Conservation (phyloP, 2,888 invertebrate genomes). For the Marronus borbonicus region DNA sequence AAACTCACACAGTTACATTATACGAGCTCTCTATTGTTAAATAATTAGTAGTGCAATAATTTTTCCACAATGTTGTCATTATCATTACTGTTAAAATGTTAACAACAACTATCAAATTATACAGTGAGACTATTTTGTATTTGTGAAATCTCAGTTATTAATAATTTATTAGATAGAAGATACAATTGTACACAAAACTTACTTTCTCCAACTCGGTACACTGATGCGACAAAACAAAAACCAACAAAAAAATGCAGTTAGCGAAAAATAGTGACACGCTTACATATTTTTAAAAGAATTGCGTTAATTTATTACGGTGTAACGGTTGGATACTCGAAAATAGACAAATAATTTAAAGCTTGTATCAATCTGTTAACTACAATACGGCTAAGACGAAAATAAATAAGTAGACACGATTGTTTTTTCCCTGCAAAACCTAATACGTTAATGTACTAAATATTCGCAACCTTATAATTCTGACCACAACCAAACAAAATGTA, state of each 20-base stretch:
- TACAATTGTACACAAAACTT: conserved; percentile 64
- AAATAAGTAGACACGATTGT: too few species aligned
- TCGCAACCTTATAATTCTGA: not conserved
- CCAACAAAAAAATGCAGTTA: conserved; percentile 58
- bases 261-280: conserved; percentile 47
- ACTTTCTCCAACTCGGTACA: conserved; percentile 69
- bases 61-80: conserved; percentile 4
- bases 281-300: conserved; percentile 26
- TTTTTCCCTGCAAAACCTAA: too few species aligned
- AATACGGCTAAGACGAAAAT: too few species aligned
- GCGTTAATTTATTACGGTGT: not conserved
- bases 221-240: conserved; percentile 64
- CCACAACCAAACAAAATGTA: not conserved
- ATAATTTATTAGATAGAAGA: conserved; percentile 48
- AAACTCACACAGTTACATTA: conserved; percentile 14
- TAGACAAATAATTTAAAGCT: not conserved
- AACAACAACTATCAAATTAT: conserved; percentile 32
- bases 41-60: conserved; percentile 35
- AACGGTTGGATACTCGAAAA: conserved; percentile 36
- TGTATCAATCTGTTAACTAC: too few species aligned
- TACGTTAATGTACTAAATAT: too few species aligned
- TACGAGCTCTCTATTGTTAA: conserved; percentile 19
- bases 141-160: conserved; percentile 35
- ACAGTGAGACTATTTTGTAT: conserved; percentile 25
- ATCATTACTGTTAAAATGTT: conserved; percentile 35